Conservation (phyloP, 2,888 invertebrate genomes). For the Prostheceraeus crozeri region DNA sequence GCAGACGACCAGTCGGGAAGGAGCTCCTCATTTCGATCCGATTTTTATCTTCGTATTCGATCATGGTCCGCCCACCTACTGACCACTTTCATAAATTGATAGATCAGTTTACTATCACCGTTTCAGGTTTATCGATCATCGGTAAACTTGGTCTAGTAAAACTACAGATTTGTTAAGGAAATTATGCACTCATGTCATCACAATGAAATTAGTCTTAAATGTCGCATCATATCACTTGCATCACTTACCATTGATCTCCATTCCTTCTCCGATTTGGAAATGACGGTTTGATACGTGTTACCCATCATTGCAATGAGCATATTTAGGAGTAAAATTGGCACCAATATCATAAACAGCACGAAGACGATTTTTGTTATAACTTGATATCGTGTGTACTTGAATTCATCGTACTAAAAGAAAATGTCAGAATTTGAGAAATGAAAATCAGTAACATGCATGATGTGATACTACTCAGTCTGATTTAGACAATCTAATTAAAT, state of each 20-base stretch:
- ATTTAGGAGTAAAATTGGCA: conserved; percentile 87
- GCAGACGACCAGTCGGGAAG: no score
- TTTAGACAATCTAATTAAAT: conserved; percentile 1
- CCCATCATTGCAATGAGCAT: conserved; percentile 99
- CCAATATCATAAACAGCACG: conserved; percentile 91
- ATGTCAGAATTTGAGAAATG: background rate
- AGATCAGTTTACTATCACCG: background rate
- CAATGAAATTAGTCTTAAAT: no score
- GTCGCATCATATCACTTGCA: no score
- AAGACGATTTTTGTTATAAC: conserved; percentile 89
- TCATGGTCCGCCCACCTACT: no score
- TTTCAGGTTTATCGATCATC: background rate
- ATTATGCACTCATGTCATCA: no score
- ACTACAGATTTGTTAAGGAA: no score
- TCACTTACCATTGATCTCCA: conserved; percentile 79
- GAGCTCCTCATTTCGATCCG: no score
- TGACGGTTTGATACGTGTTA: conserved; percentile 93
- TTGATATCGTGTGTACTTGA: conserved; percentile 80
- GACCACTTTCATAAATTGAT: background rate
- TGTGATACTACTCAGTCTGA: background rate
- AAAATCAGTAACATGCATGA: background rate
- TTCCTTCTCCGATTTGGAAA: conserved; percentile 95
- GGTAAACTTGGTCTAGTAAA: no score
- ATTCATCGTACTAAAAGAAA: conserved; percentile 74
- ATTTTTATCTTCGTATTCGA: no score